These are phyloP conservation scores for Diacarnus erythraeanus DNA, from an alignment of 37 sponge, comb jelly and placozoan species.

Conservation along the genomic window DNA sequence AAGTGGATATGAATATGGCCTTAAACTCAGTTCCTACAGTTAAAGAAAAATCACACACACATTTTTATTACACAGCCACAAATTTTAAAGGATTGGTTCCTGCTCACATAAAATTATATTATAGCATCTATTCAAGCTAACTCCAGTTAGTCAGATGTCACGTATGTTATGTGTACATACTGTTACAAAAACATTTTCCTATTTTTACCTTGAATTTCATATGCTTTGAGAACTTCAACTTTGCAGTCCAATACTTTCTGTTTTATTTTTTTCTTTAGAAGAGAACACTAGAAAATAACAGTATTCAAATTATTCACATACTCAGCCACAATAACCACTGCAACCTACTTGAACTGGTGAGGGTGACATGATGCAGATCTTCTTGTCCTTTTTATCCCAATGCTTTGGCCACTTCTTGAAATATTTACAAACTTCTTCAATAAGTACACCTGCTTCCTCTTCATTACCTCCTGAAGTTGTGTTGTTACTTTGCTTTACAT, in stretches of 20 bases:
- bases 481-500: background rate
- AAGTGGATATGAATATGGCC: constrained; percentile 62
- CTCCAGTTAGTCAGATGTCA: no score
- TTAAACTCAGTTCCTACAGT: constrained; percentile 61
- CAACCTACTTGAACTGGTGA: constrained; percentile 45
- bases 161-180: no score
- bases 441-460: constrained; percentile 22
- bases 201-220: constrained; percentile 50
- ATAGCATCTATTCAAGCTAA: no score
- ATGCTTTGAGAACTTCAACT: constrained; percentile 19
- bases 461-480: background rate
- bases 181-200: background rate
- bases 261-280: background rate
- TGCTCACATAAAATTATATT: no score
- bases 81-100: no score
- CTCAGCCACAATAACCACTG: background rate
- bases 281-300: constrained; percentile 13
- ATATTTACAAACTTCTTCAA: constrained; percentile 24
- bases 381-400: constrained; percentile 33
- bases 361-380: constrained; percentile 55
- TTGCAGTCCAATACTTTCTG: background rate
- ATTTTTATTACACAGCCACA: background rate
- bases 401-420: constrained; percentile 47
- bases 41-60: background rate
- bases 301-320: background rate